Evolutionary conservation across 2,888 invertebrate genomes (phyloP).

Genomic region (Mesorhabditis belari): DNA sequence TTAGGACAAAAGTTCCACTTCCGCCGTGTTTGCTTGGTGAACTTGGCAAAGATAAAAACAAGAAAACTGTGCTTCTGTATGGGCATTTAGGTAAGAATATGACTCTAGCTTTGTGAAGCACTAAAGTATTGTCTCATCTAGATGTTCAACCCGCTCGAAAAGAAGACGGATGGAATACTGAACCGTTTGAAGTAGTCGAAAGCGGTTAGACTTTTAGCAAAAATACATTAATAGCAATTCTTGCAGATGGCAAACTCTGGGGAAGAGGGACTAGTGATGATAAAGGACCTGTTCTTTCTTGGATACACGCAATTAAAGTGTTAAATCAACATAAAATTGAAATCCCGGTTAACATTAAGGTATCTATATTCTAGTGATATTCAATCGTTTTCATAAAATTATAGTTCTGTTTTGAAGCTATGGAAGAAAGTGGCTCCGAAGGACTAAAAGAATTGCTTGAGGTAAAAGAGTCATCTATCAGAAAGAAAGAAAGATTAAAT

Average conservation of each 20-base stretch:
- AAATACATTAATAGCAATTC: too few species aligned
- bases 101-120: not conserved
- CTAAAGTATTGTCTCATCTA: not conserved
- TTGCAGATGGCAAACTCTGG: slow-evolving; percentile 72
- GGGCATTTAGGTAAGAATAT: slow-evolving; percentile 88
- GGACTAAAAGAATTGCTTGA: slow-evolving; percentile 87
- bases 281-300: slow-evolving; percentile 78
- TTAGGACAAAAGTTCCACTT: slow-evolving; percentile 17
- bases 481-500: slow-evolving; percentile 85
- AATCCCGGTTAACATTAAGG: slow-evolving; percentile 64
- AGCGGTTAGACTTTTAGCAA: slow-evolving; percentile 54
- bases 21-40: slow-evolving; percentile 46
- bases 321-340: slow-evolving; percentile 69
- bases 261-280: slow-evolving; percentile 81
- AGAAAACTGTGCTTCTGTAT: slow-evolving; percentile 87
- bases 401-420: slow-evolving; percentile 86
- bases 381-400: slow-evolving; percentile 1
- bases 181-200: slow-evolving; percentile 84
- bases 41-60: slow-evolving; percentile 70
- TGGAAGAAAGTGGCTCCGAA: slow-evolving; percentile 95
- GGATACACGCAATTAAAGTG: slow-evolving; percentile 87
- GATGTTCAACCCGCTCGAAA: slow-evolving; percentile 36
- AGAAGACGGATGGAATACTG: slow-evolving; percentile 76
- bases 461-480: too few species aligned
- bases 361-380: slow-evolving; percentile 2